Base-by-base conservation (phyloP, 2,113 vertebrate species). In the Dipodomys ordii region DNA sequence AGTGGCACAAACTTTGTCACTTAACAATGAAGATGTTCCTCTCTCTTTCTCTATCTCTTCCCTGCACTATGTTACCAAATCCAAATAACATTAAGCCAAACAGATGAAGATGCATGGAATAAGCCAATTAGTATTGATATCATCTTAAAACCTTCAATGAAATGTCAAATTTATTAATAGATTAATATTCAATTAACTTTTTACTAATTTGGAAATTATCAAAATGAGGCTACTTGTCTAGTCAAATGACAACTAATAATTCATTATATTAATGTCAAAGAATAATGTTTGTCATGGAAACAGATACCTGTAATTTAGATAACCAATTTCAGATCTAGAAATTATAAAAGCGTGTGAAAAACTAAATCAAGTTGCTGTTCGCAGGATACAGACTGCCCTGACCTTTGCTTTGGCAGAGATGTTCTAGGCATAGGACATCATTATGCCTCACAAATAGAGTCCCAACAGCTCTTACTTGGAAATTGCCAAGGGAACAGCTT, bases 101-200 rank as follows among this genome's bases (percentile, higher is more conserved):
- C 2, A 69, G 12, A 39, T 71, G 28, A 73, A 68, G 12, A 92
- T 69, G n/a, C 10, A 72, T 22, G 79, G 35, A 53, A 69, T 1
- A 73, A 53, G 4, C 65, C 12, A 79, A 60, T 80, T 80, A 57
- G 4, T 81, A 3, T 6, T 67, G 5, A 89, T 67, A 62, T 35
- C n/a, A 23, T 15, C 60, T 57, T 94, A 72, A 87, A 72, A 78
- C n/a, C 9, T 83, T 92, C 46, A 53, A 79, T 69, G 30, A 87
- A 30, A 27, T 65, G 90, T 76, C 28, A 7, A 25, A 90, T n/a
- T 79, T 79, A 81, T 19, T 4, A 53, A 27, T 30, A 53, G 20
- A 65, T 71, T 73, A 80, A 46, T 90, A 87, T 73, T 83, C 3
- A 76, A 3, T 72, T 90, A 90, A 44, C 4, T 39, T 80, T 73